Conservation (phyloP, 2,797 vertebrate species). For the Myiotriccus ornatus region DNA sequence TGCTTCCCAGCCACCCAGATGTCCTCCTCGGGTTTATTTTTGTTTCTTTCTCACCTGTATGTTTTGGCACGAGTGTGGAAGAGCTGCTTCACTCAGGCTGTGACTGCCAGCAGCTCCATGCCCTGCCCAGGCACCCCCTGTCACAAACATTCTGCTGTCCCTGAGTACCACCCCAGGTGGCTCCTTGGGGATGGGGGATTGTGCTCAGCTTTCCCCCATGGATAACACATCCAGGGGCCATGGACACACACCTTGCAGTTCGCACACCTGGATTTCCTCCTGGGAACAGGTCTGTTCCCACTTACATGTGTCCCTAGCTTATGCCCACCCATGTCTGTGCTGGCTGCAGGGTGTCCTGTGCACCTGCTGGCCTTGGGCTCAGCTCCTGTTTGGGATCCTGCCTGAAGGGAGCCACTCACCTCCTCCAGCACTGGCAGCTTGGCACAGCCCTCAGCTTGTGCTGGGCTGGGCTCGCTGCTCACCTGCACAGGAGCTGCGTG, state of each 20-base stretch:
- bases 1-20: neutral
- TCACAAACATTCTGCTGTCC: neutral
- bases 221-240: neutral
- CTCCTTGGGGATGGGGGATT: neutral
- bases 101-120: neutral
- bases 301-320: rapidly evolving
- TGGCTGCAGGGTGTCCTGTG: neutral
- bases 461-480: neutral
- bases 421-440: rapidly evolving
- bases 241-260: neutral
- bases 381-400: neutral
- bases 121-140: neutral
- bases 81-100: neutral
- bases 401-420: neutral
- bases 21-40: neutral
- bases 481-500: neutral
- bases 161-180: rapidly evolving
- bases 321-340: neutral
- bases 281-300: neutral
- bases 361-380: neutral
- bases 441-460: neutral
- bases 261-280: rapidly evolving
- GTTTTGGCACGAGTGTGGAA: neutral
- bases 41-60: neutral
- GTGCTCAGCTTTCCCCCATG: neutral